These are phyloP conservation scores for Rhincodon typus DNA, from an alignment of 2,797 vertebrate species.

Conservation along the genomic window DNA sequence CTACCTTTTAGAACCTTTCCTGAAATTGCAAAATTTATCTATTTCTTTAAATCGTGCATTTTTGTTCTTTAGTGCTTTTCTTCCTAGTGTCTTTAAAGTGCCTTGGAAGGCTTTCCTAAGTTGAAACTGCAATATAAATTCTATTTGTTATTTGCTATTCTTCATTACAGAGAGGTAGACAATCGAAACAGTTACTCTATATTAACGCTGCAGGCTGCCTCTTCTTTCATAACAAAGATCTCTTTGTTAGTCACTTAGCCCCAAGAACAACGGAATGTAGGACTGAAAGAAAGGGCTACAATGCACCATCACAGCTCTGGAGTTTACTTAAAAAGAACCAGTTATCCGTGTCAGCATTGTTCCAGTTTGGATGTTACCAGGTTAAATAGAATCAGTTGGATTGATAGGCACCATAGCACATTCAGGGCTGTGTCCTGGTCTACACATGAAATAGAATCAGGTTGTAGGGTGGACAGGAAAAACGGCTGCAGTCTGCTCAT, in stretches of 20 bases:
- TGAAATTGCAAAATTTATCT: neutral
- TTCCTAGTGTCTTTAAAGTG: neutral
- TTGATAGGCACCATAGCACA: neutral
- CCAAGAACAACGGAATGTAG: neutral
- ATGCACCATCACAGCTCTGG: neutral
- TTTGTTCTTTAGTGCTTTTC: neutral
- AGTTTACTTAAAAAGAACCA: neutral
- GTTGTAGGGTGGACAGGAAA: neutral
- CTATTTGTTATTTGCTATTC: neutral
- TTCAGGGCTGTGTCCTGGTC: neutral
- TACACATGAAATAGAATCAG: neutral
- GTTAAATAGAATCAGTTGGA: neutral
- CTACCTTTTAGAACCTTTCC: neutral
- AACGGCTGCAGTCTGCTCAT: neutral
- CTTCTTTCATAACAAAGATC: neutral
- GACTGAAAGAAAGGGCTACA: neutral
- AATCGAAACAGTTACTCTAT: neutral
- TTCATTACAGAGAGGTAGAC: neutral
- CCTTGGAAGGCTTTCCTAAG: neutral
- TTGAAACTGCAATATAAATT: neutral
- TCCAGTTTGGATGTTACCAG: neutral
- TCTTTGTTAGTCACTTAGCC: neutral
- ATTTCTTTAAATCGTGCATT: neutral
- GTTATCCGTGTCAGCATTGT: too few species aligned
- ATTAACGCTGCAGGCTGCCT: neutral